Conservation (phyloP, 2,888 invertebrate genomes). For the Nemotelus pantherinus region DNA sequence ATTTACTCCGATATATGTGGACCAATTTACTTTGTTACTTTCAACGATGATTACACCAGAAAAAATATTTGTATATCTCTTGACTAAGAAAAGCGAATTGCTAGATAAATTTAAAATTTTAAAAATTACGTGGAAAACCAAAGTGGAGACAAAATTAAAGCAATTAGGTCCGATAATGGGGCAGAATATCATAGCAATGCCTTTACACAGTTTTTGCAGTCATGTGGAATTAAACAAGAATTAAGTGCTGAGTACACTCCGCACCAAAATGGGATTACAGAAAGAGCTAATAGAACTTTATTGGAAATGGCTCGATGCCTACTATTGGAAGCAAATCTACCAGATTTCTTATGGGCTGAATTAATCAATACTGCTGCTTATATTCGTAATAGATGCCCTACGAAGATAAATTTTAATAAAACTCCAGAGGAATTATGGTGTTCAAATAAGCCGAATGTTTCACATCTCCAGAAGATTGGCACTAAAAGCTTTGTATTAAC, state of each 20-base stretch:
- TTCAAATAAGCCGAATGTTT: too few species aligned
- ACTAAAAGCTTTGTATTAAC: too few species aligned
- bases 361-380: conserved; percentile 53
- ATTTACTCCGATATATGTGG: background rate
- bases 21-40: background rate
- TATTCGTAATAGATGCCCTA: conserved; percentile 45
- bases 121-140: background rate
- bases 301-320: conserved; percentile 54
- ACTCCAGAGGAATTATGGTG: too few species aligned
- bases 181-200: too few species aligned
- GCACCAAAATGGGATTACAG: conserved; percentile 50
- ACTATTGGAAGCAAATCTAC: conserved; percentile 52
- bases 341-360: conserved; percentile 55
- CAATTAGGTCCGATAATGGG: too few species aligned
- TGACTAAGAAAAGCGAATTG: background rate
- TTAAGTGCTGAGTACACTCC: too few species aligned
- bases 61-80: background rate
- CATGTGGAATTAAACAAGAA: too few species aligned
- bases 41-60: background rate
- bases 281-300: conserved; percentile 53
- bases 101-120: background rate
- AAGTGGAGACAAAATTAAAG: conserved; percentile 41
- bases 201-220: too few species aligned
- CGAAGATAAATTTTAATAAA: background rate
- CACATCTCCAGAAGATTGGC: too few species aligned